Evolutionary conservation across 2,113 vertebrate genomes (phyloP), one percentile per base, ranked within the genome.

Genomic region (Orientallactaga bullata): DNA sequence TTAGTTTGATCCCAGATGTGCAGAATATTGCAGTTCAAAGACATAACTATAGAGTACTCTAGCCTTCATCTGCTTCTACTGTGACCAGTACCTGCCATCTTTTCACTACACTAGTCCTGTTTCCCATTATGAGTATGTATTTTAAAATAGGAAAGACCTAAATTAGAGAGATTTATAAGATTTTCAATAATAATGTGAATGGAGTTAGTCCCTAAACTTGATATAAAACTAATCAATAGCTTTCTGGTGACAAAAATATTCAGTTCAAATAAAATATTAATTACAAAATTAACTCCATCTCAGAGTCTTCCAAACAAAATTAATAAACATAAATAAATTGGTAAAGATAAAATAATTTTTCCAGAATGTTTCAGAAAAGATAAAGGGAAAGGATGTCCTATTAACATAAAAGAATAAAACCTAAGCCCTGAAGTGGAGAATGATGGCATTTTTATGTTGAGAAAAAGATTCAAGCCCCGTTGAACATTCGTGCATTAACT

Each of bases 361-460:
- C 42, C 63, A 61, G 30, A 13, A 82, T 85, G 39, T 79, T 85
- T 89, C 24, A 86, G 61, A 12, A 79, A 69, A 16, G 7, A 82
- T 81, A 37, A 32, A 82, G 12, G 13, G 16, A 68, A 78, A 3
- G 0, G 4, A 69, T 90, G 2, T 42, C 83, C 76, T 15, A 55
- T 12, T 65, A 78, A 28, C 16, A 78, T 91, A 92, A 76, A 17
- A 74, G 95, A 96, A 88, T 90, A 85, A 88, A 73, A 85, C 78
- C 13, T 7, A 91, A 72, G 24, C 28, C 20, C 24, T 17, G n/a
- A 2, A 66, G 84, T 55, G 20, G 12, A 5, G 3, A 73, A 90
- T 17, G 7, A 95, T 35, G 1, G 20, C 21, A 21, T 65, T 28
- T 66, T 74, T 68, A 71, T 61, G 60, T 7, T 83, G 18, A 94